Conservation (phyloP, 2,888 invertebrate species). For the Crossocerus cetratus region DNA sequence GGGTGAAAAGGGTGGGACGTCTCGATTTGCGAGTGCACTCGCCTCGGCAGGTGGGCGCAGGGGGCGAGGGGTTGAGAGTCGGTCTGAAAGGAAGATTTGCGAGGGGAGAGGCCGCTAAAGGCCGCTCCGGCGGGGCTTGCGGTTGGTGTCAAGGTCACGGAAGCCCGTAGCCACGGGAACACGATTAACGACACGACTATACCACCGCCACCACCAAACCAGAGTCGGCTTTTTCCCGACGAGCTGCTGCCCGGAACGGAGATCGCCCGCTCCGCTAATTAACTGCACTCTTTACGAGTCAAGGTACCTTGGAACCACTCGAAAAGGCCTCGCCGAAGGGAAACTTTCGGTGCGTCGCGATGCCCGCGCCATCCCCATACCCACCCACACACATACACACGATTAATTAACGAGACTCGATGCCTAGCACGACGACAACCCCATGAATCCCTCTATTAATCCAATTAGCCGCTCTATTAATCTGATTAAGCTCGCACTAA, state of each 20-base stretch:
- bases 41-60: no score
- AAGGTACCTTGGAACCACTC: slow-evolving; percentile 45
- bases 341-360: slow-evolving; percentile 42
- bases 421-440: not conserved
- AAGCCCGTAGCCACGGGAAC: slow-evolving; percentile 41
- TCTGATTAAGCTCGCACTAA: no score
- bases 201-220: slow-evolving; percentile 10
- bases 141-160: slow-evolving; percentile 37
- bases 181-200: slow-evolving; percentile 40
- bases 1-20: no score
- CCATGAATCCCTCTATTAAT: not conserved
- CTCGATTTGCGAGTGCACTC: no score
- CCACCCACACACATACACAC: no score
- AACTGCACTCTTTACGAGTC: slow-evolving; percentile 39
- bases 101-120: slow-evolving; percentile 8
- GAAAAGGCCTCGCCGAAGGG: slow-evolving; percentile 27
- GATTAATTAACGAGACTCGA: slow-evolving; percentile 8
- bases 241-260: not conserved
- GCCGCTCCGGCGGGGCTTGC: not conserved
- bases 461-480: not conserved
- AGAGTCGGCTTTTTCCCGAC: not conserved
- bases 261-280: slow-evolving; percentile 36
- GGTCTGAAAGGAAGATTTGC: not conserved
- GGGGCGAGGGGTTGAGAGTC: no score
- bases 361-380: not conserved